phyloP scores from a whole-genome alignment of 37 sponge, comb jelly and placozoan species.

The Halichondria panicea region DNA sequence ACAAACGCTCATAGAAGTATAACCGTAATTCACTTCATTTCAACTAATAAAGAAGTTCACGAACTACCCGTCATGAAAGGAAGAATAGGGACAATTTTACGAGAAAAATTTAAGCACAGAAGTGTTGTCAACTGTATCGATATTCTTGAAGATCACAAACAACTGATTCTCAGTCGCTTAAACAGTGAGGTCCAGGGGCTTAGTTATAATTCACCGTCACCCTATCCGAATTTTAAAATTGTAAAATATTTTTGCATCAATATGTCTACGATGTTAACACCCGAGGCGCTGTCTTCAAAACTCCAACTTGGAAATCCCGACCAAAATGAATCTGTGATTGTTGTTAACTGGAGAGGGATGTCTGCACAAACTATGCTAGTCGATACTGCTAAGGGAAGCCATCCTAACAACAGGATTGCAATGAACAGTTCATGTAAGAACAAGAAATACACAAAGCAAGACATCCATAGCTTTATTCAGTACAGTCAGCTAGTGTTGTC shows the following conservation, averaged over 20 bases:
- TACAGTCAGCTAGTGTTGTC: neutral
- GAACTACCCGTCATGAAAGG: slow-evolving; percentile 15
- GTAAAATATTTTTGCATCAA: slow-evolving; percentile 37
- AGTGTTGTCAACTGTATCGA: slow-evolving; percentile 13
- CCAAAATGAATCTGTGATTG: slow-evolving; percentile 10
- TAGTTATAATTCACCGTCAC: neutral
- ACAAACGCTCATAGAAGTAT: slow-evolving; percentile 2
- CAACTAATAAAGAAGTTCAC: neutral
- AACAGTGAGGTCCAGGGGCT: neutral
- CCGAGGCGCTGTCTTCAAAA: neutral
- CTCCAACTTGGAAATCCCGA: neutral
- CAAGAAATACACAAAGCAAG: no score
- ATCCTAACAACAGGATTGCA: slow-evolving; percentile 14
- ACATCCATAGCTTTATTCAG: neutral
- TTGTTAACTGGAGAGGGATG: slow-evolving; percentile 50
- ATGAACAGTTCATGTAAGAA: neutral
- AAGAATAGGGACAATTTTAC: neutral
- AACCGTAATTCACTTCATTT: slow-evolving; percentile 31
- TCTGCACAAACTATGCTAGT: neutral
- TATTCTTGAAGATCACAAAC: neutral
- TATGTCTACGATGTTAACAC: slow-evolving; percentile 6
- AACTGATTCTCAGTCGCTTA: neutral
- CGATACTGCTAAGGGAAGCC: slow-evolving; percentile 27
- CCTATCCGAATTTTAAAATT: neutral
- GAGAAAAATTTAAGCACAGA: neutral